Evolutionary conservation across 2,113 vertebrate species (phyloP).

Genomic region (Neolamprologus cancellatus): DNA sequence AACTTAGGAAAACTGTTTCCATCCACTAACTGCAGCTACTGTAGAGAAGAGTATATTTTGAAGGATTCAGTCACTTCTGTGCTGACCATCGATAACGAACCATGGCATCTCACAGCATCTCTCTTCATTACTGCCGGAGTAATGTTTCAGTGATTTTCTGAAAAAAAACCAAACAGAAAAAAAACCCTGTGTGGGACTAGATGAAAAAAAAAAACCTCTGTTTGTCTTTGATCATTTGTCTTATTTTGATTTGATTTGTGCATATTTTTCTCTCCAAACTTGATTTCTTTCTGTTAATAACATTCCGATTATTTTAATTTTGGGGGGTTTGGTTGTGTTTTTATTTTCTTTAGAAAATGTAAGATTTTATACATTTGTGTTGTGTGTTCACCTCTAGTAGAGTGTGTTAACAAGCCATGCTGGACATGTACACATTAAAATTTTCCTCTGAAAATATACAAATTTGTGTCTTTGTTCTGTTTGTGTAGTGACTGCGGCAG

Average conservation of each 20-base stretch:
- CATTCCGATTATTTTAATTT: slow-evolving; percentile 65
- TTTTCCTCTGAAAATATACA: slow-evolving; percentile 28
- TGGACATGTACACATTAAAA: slow-evolving; percentile 79
- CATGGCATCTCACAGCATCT: slow-evolving; percentile 15
- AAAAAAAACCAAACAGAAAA: neutral
- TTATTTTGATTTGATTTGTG: slow-evolving; percentile 43
- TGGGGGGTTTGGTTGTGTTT: slow-evolving; percentile 23
- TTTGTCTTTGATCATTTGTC: slow-evolving; percentile 37
- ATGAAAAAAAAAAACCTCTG: neutral
- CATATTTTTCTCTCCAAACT: slow-evolving; percentile 20
- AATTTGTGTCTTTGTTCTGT: neutral
- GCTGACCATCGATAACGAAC: neutral
- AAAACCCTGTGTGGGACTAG: neutral
- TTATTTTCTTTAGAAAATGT: slow-evolving; percentile 59
- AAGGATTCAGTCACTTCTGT: neutral
- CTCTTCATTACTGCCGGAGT: slow-evolving; percentile 4
- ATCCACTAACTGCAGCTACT: slow-evolving; percentile 26
- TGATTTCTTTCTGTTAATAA: slow-evolving; percentile 62
- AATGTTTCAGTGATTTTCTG: slow-evolving; percentile 31
- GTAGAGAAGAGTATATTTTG: slow-evolving; percentile 3
- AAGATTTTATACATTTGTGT: slow-evolving; percentile 75
- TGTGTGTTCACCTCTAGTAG: slow-evolving; percentile 72
- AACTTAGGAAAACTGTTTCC: neutral
- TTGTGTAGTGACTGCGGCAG: neutral
- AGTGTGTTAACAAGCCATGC: slow-evolving; percentile 78